Base-by-base conservation (phyloP, 2,113 vertebrate genomes). In the Suricata suricatta region DNA sequence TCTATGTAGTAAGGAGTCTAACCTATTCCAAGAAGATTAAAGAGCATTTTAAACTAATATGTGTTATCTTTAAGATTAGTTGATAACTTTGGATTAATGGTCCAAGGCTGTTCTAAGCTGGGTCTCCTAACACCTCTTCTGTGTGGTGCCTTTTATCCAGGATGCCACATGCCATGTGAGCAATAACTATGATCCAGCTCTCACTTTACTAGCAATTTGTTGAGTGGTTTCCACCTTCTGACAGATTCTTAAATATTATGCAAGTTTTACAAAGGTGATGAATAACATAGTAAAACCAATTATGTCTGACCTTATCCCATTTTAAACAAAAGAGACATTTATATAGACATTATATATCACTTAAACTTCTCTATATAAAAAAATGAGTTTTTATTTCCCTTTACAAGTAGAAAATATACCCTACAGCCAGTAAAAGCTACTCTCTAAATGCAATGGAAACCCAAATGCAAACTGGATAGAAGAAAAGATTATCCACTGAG, bases 381-480 rank as follows among this genome's bases (percentile, higher is more conserved):
- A 80, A 90, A 69, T 64, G 23, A 94, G 77, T 10, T 76, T 92
- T 80, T 90, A 54, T 94, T 90, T 94, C 21, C 31, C 44, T 96
- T 95, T 86, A 84, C 31, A 81, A 38, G 50, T 90, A 95, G 81
- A 93, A 96, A 96, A 93, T 85, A 91, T 88, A 95, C 91, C 71
- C 96, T 29, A 95, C 23, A 84, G 19, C 27, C 27, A 84, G 68
- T 82, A 83, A 94, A 80, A 90, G 52, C 35, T 85, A 74, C 23
- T 96, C 60, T 93, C 35, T 90, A 19, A 95, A 93, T 35, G 77
- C 29, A 92, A 11, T 77, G 21, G 57, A 89, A 96, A 84, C 12
- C 31, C 52, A 88, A 85, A 71, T 63, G 23, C 10, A 71, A 96
- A 76, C 33, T 76, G 47, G 17, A 88, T 60, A 85, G 52, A 74